Evolutionary conservation across 2,888 invertebrate genomes (phyloP).

Genomic region (Leptogaster cylindrica): DNA sequence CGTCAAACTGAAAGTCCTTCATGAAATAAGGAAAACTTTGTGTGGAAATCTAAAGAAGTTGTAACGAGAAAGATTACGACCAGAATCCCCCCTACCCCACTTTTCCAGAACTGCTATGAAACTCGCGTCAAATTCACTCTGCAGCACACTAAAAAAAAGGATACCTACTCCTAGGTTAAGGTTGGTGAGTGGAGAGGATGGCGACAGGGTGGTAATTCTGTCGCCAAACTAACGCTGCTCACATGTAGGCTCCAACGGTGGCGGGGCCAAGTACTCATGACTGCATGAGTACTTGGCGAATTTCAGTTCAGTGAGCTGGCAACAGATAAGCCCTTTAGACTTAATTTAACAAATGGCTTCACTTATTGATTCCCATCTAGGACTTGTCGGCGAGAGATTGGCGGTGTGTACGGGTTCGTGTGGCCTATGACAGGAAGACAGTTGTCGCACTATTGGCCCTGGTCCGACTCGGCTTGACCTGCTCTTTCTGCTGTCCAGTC

Average conservation of each 20-base stretch:
- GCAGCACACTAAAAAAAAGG: too few species aligned
- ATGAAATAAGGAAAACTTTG: slow-evolving; percentile 14
- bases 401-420: not conserved
- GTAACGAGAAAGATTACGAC: slow-evolving; percentile 8
- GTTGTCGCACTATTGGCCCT: slow-evolving; percentile 25
- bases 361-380: slow-evolving; percentile 41
- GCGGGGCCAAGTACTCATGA: slow-evolving; percentile 25
- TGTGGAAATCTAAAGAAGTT: slow-evolving; percentile 25
- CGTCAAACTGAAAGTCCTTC: slow-evolving; percentile 11
- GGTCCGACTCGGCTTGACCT: not conserved
- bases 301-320: slow-evolving; percentile 40
- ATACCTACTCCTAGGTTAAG: too few species aligned
- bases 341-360: slow-evolving; percentile 43
- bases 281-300: slow-evolving; percentile 30
- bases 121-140: not conserved
- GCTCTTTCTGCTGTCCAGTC: not conserved
- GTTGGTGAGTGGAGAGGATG: too few species aligned
- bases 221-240: slow-evolving; percentile 9
- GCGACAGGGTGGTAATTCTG: not conserved
- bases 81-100: not conserved
- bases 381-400: slow-evolving; percentile 9
- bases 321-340: slow-evolving; percentile 42
- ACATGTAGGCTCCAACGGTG: slow-evolving; percentile 16
- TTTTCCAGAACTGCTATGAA: not conserved
- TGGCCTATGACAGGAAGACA: slow-evolving; percentile 32